Evolutionary conservation across 2,888 invertebrate genomes (phyloP).

Genomic region (Helobdella robusta): DNA sequence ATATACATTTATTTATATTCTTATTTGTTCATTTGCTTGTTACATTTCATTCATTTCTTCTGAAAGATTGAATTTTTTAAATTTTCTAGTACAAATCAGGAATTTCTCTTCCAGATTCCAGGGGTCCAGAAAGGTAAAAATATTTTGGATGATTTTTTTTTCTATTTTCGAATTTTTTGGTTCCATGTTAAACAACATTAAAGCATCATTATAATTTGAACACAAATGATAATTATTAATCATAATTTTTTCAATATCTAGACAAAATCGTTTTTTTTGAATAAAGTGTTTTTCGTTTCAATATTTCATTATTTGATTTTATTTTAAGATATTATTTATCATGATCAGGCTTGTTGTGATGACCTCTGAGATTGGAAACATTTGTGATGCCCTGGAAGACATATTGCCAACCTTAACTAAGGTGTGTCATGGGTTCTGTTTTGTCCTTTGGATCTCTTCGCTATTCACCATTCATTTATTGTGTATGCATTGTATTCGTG

Average conservation of each 20-base stretch:
- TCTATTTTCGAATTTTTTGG: background rate
- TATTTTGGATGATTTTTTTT: background rate
- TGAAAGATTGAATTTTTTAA: background rate
- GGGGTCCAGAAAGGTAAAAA: constrained; percentile 29
- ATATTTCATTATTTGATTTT: background rate
- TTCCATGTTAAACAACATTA: background rate
- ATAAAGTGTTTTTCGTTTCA: background rate
- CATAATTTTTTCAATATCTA: background rate
- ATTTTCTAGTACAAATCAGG: constrained; percentile 28
- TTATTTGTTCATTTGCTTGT: background rate
- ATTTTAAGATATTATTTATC: background rate
- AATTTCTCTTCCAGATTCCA: constrained; percentile 29
- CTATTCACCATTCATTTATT: no score
- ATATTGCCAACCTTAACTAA: constrained; percentile 24
- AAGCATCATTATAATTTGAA: background rate
- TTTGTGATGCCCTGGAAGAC: constrained; percentile 23
- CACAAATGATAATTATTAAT: background rate
- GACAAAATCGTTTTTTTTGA: background rate
- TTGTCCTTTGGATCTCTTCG: no score
- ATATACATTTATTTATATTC: background rate
- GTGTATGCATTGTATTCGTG: no score
- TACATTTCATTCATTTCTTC: background rate
- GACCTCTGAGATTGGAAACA: constrained; percentile 18
- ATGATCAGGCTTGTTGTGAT: constrained; percentile 20
- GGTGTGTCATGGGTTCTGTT: no score